These are phyloP conservation scores for Dicyrtoma fusca DNA, from an alignment of 2,888 invertebrate species.

Conservation along the genomic window DNA sequence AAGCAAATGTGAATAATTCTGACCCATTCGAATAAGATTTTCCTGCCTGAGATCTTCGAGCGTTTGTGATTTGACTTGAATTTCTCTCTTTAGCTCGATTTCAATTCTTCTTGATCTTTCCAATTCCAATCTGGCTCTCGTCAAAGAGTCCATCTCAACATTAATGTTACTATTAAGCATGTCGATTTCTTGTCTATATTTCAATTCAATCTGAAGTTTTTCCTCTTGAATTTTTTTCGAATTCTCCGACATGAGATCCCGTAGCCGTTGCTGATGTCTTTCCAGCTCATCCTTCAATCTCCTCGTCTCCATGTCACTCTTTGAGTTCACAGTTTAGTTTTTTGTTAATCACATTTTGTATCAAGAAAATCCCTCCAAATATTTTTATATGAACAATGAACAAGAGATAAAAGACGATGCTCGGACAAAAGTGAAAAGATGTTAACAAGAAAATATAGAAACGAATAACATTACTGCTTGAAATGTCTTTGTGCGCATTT, in stretches of 20 bases:
- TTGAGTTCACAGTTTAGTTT: slow-evolving; percentile 58
- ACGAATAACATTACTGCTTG: no score
- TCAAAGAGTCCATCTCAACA: slow-evolving; percentile 78
- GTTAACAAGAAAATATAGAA: no score
- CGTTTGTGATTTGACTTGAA: slow-evolving; percentile 73
- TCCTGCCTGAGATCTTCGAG: slow-evolving; percentile 81
- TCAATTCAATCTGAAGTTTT: slow-evolving; percentile 66
- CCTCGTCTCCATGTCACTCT: slow-evolving; percentile 74
- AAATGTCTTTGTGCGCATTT: no score
- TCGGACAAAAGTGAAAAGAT: background rate
- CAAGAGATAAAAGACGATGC: no score
- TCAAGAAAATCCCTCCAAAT: no score
- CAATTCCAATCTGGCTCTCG: slow-evolving; percentile 73
- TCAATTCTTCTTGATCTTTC: slow-evolving; percentile 79
- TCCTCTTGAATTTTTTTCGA: slow-evolving; percentile 63
- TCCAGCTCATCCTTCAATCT: slow-evolving; percentile 76
- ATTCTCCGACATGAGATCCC: slow-evolving; percentile 77
- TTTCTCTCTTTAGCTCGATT: slow-evolving; percentile 74
- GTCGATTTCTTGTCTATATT: slow-evolving; percentile 76
- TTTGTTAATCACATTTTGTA: no score
- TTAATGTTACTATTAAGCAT: slow-evolving; percentile 78
- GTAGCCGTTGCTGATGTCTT: slow-evolving; percentile 73
- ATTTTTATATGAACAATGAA: no score
- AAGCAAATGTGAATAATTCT: background rate
- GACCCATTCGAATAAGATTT: slow-evolving; percentile 72